Base-by-base conservation (phyloP, 2,888 invertebrate species). In the Cephus spinipes region DNA sequence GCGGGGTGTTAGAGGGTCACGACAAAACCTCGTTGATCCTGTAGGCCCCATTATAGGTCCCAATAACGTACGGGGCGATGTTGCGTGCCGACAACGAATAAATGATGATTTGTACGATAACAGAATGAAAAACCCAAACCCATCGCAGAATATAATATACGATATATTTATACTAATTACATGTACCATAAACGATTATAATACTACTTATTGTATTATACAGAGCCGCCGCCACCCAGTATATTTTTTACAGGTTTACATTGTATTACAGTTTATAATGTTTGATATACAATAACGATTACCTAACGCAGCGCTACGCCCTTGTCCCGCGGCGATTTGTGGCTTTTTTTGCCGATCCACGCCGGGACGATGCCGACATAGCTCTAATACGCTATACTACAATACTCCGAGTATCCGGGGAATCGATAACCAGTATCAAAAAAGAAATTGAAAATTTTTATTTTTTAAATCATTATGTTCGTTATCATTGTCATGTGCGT, bases 201-300 rank as follows among this genome's bases (percentile, higher is more conserved):
- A 90, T 90, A 91, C 88, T 90, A 91, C 88, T 90, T 90, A 91
- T 89, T 88, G 87, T 90, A 90, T 90, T 89, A 90, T 90, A 91
- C 90, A 91, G 91, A 91, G 91, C 90, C 90, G 88, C 89, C 90
- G 90, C 89, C 91, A 91, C 90, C 90, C 91, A 91, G 90, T 91
- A 91, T 91, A 91, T 91, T 91, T 91, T 91, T 91, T 91, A 91
- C 91, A 91, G 91, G 91, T 91, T 91, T 91, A 91, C 91, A 91
- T 91, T 91, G 90, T 91, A 91, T 91, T 91, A 91, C 91, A 91
- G 90, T 91, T 91, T 91, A 91, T 91, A 91, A 91, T 90, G 89
- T 91, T 91, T 91, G 90, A 91, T 91, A 91, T 91, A 90, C 90
- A 90, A 89, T 88, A 89, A 89, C 88, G 87, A 89, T 88, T 89